Conservation (phyloP, 1,140 invertebrate genomes). For the Helicoverpa zea region DNA sequence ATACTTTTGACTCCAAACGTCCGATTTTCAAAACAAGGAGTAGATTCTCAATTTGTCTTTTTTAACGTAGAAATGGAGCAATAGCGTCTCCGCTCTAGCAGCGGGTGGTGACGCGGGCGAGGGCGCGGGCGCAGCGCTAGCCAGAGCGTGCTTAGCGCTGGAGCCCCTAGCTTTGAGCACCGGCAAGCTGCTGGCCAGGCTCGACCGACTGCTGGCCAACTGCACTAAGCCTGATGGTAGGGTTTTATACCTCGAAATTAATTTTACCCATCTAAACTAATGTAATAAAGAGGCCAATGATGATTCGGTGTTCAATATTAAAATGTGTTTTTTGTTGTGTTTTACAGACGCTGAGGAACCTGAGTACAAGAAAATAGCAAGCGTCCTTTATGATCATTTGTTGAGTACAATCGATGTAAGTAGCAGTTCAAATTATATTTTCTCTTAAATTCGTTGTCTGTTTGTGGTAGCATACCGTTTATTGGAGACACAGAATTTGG, state of each 20-base stretch:
- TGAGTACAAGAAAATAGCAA: constrained; percentile 79
- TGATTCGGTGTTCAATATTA: too few relatives aligned
- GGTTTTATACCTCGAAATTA: too few relatives aligned
- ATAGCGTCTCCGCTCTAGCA: constrained; percentile 67
- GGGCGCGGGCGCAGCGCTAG: constrained; percentile 87
- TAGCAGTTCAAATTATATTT: constrained; percentile 14
- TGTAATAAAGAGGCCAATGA: too few relatives aligned
- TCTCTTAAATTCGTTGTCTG: too few relatives aligned
- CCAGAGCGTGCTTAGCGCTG: constrained; percentile 84
- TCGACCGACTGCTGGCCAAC: constrained; percentile 78
- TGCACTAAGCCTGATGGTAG: constrained; percentile 40
- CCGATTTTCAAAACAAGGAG: too few relatives aligned
- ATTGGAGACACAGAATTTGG: too few relatives aligned
- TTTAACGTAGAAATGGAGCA: constrained; percentile 68
- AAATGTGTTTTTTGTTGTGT: not conserved
- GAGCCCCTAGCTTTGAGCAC: constrained; percentile 88
- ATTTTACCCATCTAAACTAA: too few relatives aligned
- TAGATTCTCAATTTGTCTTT: not conserved
- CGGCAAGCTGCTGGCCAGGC: constrained; percentile 86
- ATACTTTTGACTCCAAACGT: too few relatives aligned
- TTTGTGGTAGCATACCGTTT: too few relatives aligned
- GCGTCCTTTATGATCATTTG: constrained; percentile 75
- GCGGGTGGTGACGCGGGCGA: constrained; percentile 50
- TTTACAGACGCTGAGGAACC: constrained; percentile 75
- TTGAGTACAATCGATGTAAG: constrained; percentile 77